Percentiles rank a stretch among this genome's conserved stretches.
These are phyloP conservation scores for Natrix natrix DNA, from an alignment of 2,797 vertebrate species.

Conservation along the genomic window DNA sequence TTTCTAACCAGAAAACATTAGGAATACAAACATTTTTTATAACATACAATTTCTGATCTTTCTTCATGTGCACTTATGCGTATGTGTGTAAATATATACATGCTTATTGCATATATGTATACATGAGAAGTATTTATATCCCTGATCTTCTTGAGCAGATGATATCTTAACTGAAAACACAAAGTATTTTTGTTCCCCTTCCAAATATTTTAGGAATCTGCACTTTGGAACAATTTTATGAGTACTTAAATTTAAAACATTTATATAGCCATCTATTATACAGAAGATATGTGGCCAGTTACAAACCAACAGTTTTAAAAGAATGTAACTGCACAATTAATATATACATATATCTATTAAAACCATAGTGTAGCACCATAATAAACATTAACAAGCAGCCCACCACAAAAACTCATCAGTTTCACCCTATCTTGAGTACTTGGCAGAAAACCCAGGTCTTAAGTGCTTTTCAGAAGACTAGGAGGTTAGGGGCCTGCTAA, in stretches of 20 bases:
- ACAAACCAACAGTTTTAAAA: neutral
- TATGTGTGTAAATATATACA: neutral
- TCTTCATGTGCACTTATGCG: neutral
- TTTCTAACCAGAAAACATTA: slow-evolving; percentile 24
- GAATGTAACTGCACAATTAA: neutral
- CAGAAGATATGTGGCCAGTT: neutral
- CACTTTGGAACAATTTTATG: neutral
- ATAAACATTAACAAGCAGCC: neutral
- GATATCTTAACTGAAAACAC: neutral
- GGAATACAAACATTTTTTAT: slow-evolving; percentile 21
- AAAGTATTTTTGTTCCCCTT: neutral
- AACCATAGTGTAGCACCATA: neutral
- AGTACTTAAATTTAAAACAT: neutral
- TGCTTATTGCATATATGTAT: rapidly evolving
- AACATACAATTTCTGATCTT: neutral
- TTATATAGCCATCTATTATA: neutral
- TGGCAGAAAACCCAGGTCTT: neutral
- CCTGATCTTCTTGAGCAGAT: neutral
- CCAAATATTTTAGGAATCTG: neutral
- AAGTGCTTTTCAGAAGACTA: neutral
- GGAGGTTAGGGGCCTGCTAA: neutral
- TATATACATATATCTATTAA: neutral
- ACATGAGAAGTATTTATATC: neutral
- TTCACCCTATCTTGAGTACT: neutral
- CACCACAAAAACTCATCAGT: neutral